A percentile compares a stretch with the other conserved stretches of the same genome.
Evolutionary conservation across 2,113 vertebrate species (phyloP).

Genomic region (Anoura caudifer): DNA sequence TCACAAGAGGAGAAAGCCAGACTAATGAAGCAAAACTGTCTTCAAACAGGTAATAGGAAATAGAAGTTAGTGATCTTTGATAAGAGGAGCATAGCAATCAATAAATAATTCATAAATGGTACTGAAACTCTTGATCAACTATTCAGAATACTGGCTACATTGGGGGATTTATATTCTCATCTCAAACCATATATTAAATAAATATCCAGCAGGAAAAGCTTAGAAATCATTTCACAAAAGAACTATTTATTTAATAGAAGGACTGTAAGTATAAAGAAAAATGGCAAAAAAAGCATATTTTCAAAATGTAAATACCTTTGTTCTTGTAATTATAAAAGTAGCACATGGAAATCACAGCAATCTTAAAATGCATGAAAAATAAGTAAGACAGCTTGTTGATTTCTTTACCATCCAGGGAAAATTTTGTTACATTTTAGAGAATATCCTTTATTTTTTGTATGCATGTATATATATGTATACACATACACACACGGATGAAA

Average conservation of each 20-base stretch:
- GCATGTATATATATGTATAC: neutral
- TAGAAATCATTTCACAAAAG: neutral
- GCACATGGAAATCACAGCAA: neutral
- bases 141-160: neutral
- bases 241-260: neutral
- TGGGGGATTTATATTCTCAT: neutral
- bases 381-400: neutral
- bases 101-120: neutral
- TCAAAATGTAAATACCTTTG: neutral
- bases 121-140: neutral
- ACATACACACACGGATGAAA: neutral
- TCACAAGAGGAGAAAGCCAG: neutral
- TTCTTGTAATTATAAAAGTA: neutral
- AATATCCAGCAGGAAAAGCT: neutral
- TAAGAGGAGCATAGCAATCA: neutral
- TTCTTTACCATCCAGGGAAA: neutral
- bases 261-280: neutral
- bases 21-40: neutral
- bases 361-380: constrained; percentile 24
- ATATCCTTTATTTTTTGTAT: neutral
- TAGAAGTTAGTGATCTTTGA: neutral
- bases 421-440: neutral
- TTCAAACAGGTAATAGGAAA: neutral
- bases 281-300: neutral
- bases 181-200: neutral